phyloP scores from a whole-genome alignment of 2,113 vertebrate species.

The Okapia johnstoni region DNA sequence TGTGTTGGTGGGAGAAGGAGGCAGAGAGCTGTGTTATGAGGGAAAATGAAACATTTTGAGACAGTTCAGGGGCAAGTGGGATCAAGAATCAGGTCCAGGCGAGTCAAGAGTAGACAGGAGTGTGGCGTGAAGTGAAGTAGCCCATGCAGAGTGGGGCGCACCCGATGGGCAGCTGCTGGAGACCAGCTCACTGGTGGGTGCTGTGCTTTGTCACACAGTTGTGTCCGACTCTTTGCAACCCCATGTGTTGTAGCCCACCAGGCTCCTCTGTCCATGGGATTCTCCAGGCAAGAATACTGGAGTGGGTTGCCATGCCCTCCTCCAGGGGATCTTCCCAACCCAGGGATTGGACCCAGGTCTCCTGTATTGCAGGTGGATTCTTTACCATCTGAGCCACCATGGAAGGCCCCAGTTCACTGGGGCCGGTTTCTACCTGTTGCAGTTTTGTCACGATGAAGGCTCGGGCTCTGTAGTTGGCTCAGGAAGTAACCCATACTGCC shows the following conservation, averaged over 20 bases:
- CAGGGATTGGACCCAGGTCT: background rate
- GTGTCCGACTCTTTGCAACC: background rate
- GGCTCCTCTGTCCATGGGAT: background rate
- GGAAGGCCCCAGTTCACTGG: background rate
- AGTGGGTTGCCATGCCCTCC: background rate
- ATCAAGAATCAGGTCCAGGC: background rate
- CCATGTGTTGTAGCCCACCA: background rate
- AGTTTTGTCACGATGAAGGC: background rate
- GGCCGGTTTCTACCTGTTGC: fast-evolving
- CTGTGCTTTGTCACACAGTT: background rate
- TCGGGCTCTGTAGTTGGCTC: background rate
- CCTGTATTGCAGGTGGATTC: background rate
- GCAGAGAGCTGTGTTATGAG: background rate
- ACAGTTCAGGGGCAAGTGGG: background rate
- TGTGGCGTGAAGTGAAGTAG: background rate
- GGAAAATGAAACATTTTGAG: background rate
- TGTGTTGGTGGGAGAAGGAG: background rate
- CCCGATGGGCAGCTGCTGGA: no score
- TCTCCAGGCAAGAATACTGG: background rate
- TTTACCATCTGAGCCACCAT: background rate
- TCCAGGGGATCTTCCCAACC: background rate
- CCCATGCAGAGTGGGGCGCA: background rate
- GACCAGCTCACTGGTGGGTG: background rate
- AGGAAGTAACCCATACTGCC: background rate
- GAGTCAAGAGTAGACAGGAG: background rate